Evolutionary conservation across 2,113 vertebrate genomes (phyloP).

Genomic region (Barnardius zonarius): DNA sequence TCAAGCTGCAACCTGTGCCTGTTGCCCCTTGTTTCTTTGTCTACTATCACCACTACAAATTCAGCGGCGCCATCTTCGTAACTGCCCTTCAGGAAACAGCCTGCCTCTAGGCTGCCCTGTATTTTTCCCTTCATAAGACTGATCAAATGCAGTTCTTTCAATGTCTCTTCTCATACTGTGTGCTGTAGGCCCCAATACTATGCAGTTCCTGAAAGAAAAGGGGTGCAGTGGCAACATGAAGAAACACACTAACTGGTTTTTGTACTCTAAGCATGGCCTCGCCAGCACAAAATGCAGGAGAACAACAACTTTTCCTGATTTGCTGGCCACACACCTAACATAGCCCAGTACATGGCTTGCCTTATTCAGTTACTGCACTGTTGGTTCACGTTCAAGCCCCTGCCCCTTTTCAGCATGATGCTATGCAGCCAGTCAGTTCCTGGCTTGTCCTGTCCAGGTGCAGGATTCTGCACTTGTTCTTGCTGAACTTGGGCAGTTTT

Average conservation of each 20-base stretch:
- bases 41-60: background rate
- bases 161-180: background rate
- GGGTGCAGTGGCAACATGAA: rapidly evolving
- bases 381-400: background rate
- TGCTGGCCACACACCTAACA: rapidly evolving
- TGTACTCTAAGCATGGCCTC: background rate
- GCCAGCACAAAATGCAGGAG: rapidly evolving
- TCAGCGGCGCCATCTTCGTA: background rate
- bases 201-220: background rate
- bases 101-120: rapidly evolving
- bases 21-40: background rate
- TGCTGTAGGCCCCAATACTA: background rate
- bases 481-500: rapidly evolving
- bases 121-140: background rate
- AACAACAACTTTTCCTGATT: background rate
- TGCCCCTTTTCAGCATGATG: background rate
- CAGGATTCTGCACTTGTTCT: background rate
- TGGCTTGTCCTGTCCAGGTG: background rate
- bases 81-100: background rate
- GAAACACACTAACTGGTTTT: background rate
- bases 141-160: background rate
- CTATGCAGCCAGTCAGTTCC: background rate
- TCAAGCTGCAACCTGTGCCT: background rate
- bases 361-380: rapidly evolving
- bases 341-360: background rate